Base-by-base conservation (phyloP, 1,140 invertebrate species). In the Reticulitermes speratus region DNA sequence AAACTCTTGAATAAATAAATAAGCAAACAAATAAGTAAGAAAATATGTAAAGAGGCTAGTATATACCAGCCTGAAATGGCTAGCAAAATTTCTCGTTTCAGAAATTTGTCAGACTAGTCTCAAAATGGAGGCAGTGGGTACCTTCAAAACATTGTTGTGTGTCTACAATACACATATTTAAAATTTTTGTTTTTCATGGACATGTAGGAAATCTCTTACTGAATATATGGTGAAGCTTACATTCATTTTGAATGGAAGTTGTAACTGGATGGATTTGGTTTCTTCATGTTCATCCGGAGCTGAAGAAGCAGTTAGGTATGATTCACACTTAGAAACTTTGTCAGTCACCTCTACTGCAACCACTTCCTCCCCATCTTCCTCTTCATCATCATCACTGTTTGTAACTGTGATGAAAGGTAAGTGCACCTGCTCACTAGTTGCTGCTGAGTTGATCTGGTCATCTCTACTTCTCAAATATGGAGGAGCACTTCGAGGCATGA, bases 401-500 rank as follows among this genome's bases (percentile, higher is more conserved):
- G 87, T 83, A 23, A 83, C n/a, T 8, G 82, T 83, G 82, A 83
- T 52, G 21, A 8, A 45, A 44, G 82, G 82, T 32, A 65, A n/a
- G 52, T 55, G 52, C n/a, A n/a, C 82, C 14, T 12, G 21, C 25
- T 83, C 45, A 3, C 25, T 21, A 44, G 21, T 11, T 38, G 16
- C 82, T 38, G 23, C 30, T 45, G 11, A 19, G 14, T 23, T 48
- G 5, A 44, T 75, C 65, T 75, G 65, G 5, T 48, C 45, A 48
- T 83, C 32, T 89, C 88, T 69, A 88, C 87, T 55, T 88, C 87
- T 82, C 85, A 83, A 75, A 32, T 48, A 81, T 38, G 59, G 52
- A 16, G 85, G 85, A 85, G 85, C 85, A 75, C 65, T 75, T 75
- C 65, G 88, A 25, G 90, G 90, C 91, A 93, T 92, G n/a, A 95